Base-by-base conservation (phyloP, 2,797 vertebrate genomes). In the Balearica regulorum region DNA sequence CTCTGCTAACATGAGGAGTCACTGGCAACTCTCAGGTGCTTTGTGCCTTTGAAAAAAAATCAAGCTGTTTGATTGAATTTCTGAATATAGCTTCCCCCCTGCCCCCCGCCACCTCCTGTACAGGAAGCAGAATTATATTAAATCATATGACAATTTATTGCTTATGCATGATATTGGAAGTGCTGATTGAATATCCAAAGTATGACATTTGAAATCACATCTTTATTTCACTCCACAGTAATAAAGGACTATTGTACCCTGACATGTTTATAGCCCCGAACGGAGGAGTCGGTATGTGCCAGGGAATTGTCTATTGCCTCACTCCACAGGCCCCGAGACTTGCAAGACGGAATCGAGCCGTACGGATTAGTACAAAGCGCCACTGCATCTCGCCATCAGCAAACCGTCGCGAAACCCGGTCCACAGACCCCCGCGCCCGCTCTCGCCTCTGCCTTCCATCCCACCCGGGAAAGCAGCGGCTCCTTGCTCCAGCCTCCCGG, bases 341-440 rank as follows among this genome's bases (percentile, higher is more conserved):
- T 11, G 21, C 11, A 6, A 6, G 62, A 5, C 55, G 44, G 33
- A 18, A 51, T 17, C 25, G 14, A 60, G 11, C 19, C 17, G 3
- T 4, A 4, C 1, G 9, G 8, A 37, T 21, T 5, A 31, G 13
- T 6, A 16, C 31, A 4, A 35, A 43, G 35, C 1, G 18, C 7
- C 5, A 28, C 61, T 4, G 20, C 4, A 39, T 5, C 77, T 31
- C 5, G 3, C 8, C 1, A 25, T 3, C 51, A 12, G n/a, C 51
- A 66, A 54, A 14, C 48, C 18, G 1, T 5, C 12, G 10, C 20
- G 3, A 33, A 13, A 16, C 4, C 35, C 3, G 4, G 16, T 15
- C 25, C 25, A 1, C 4, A 10, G 49, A 35, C 7, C 25, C n/a
- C 60, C 2, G 7, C 11, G 15, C 25, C 75, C 28, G 48, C 31